Evolutionary conservation across 1,140 invertebrate genomes (phyloP).

Genomic region (Heliconius eleuchia): DNA sequence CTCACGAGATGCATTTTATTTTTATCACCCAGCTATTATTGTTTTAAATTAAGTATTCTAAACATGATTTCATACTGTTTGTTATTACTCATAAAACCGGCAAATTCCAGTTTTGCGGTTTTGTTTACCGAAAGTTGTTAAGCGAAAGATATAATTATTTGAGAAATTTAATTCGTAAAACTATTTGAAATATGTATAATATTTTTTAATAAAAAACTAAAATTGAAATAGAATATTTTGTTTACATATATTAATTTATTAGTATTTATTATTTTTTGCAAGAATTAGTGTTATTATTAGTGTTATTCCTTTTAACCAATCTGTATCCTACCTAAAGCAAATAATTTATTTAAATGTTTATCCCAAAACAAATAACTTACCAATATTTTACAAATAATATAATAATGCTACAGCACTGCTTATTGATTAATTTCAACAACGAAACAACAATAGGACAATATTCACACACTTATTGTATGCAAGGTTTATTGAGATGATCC

Average conservation of each 20-base stretch:
- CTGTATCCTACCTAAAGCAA: background rate
- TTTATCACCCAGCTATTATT: slow-evolving; percentile 5
- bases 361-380: slow-evolving; percentile 9
- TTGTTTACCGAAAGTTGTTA: background rate
- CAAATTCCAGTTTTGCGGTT: background rate
- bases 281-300: background rate
- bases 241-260: background rate
- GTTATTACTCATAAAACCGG: background rate
- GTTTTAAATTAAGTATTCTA: background rate
- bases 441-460: slow-evolving; percentile 1
- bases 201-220: too few species aligned
- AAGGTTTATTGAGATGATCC: slow-evolving; percentile 18
- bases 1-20: slow-evolving; percentile 12
- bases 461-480: slow-evolving; percentile 15
- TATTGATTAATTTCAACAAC: background rate
- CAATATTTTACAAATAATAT: background rate
- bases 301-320: too few species aligned
- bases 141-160: background rate
- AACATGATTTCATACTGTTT: background rate
- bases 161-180: background rate
- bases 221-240: background rate
- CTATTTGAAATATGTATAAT: too few species aligned
- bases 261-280: too few species aligned
- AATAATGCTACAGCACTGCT: background rate
- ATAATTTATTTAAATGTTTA: background rate